Conservation (phyloP, 2,888 invertebrate species). For the Cephalotes varians region DNA sequence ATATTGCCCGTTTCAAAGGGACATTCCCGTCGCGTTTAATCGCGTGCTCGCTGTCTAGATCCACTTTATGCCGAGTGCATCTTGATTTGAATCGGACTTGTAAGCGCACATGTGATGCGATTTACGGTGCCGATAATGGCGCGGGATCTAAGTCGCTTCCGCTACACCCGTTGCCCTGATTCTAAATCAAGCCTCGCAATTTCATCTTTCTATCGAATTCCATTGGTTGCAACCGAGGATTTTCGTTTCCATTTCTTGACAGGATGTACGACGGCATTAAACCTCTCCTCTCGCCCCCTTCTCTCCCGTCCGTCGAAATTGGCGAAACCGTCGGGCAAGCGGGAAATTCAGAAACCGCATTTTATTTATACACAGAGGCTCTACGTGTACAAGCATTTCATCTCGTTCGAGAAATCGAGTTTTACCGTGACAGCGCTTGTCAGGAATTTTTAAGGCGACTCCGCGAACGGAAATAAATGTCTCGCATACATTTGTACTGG, state of each 20-base stretch:
- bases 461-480: slow-evolving; percentile 43
- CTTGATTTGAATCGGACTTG: slow-evolving; percentile 17
- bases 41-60: not conserved
- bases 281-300: not conserved
- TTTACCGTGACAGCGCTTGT: slow-evolving; percentile 43
- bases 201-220: slow-evolving; percentile 38
- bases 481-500: not conserved
- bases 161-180: slow-evolving; percentile 29
- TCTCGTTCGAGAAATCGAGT: slow-evolving; percentile 47
- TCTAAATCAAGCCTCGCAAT: slow-evolving; percentile 56
- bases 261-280: slow-evolving; percentile 2
- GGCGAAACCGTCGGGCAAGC: slow-evolving; percentile 31
- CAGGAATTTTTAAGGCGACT: slow-evolving; percentile 38
- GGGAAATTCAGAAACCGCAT: slow-evolving; percentile 35
- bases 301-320: slow-evolving; percentile 9
- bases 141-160: not conserved
- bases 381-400: slow-evolving; percentile 49
- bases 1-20: not conserved
- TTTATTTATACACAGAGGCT: slow-evolving; percentile 43
- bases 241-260: slow-evolving; percentile 58
- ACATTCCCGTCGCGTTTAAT: slow-evolving; percentile 21
- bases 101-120: slow-evolving; percentile 41
- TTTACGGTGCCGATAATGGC: slow-evolving; percentile 42
- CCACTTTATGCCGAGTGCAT: slow-evolving; percentile 28
- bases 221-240: slow-evolving; percentile 34